Evolutionary conservation across 2,888 invertebrate genomes (phyloP), one percentile per base, ranked within the genome.

Genomic region (Drosophila tripunctata): DNA sequence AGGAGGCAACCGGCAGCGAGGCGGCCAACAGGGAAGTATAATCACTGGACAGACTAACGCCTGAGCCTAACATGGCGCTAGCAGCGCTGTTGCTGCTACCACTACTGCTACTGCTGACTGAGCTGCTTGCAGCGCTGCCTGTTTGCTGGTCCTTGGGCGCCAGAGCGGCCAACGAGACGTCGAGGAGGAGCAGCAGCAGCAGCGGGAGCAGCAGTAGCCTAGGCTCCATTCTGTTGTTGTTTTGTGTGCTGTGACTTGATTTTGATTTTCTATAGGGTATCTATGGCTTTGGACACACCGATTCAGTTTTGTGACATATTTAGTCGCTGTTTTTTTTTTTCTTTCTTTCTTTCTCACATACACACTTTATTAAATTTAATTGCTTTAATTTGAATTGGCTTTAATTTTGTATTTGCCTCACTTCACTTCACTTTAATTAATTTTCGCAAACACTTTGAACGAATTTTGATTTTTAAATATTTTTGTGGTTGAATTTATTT

Each of bases 21-120:
- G 65, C 68, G 4, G 71, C 63, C 62, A 88, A 63, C 69, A 79
- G 62, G n/a, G 81, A 66, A 33, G 63, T 62, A 27, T 87, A 82
- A 15, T 82, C 81, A 43, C 82, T 81, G 50, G 75, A 78, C 0
- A 86, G 56, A 0, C 86, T 78, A 0, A 85, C 80, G 52, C 78
- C 77, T 31, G 77, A 75, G 47, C 83, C 83, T 10, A 82, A 10
- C 71, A 84, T 88, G 24, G 70, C 87, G 51, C 71, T 84, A 64
- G 86, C 85, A 4, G 69, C 55, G 24, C 40, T 64, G 22, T 48
- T 67, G 41, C 56, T 36, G 38, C 67, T 54, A 30, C 48, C 41
- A 30, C 15, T 3, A 19, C 27, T 19, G 35, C 15, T 47, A 33
- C 24, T 40, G 51, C 12, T 40, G 22, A 6, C 14, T n/a, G n/a